A percentile compares a stretch with the other conserved stretches of the same genome.
phyloP scores from a whole-genome alignment of 2,888 invertebrate species.

The Mesorhabditis spiculigera region DNA sequence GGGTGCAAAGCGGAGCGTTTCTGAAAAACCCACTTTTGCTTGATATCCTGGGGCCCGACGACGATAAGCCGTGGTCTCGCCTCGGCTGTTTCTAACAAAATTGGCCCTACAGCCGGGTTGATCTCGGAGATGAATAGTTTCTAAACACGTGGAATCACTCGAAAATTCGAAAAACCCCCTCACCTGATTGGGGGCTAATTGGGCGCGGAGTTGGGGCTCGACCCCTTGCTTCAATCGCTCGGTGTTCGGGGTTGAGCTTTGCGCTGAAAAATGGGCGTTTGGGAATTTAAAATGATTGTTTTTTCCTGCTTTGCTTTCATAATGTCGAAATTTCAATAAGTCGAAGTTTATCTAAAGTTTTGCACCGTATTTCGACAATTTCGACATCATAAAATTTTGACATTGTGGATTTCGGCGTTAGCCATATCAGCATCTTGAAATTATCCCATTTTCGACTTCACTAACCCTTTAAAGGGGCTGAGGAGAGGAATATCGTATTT shows the following conservation, averaged over 20 bases:
- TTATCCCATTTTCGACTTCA: too few relatives aligned
- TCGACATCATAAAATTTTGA: too few relatives aligned
- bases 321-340: too few relatives aligned
- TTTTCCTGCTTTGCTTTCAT: too few relatives aligned
- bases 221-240: not conserved
- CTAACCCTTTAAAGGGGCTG: too few relatives aligned
- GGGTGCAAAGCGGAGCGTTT: too few relatives aligned
- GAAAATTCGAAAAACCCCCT: not conserved
- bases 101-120: constrained; percentile 20
- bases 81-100: constrained; percentile 32
- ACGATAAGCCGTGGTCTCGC: constrained; percentile 28
- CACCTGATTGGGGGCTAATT: not conserved
- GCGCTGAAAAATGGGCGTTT: not conserved
- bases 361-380: too few relatives aligned
- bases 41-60: constrained; percentile 41
- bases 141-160: not conserved
- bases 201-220: not conserved
- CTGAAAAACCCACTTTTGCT: constrained; percentile 24
- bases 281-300: not conserved
- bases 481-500: too few relatives aligned
- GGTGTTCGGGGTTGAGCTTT: constrained; percentile 12
- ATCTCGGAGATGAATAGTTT: not conserved
- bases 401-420: too few relatives aligned
- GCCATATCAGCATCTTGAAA: too few relatives aligned
- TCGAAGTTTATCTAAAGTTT: too few relatives aligned